Conservation (phyloP, 2,797 vertebrate genomes). For the Lutjanus campechanus region DNA sequence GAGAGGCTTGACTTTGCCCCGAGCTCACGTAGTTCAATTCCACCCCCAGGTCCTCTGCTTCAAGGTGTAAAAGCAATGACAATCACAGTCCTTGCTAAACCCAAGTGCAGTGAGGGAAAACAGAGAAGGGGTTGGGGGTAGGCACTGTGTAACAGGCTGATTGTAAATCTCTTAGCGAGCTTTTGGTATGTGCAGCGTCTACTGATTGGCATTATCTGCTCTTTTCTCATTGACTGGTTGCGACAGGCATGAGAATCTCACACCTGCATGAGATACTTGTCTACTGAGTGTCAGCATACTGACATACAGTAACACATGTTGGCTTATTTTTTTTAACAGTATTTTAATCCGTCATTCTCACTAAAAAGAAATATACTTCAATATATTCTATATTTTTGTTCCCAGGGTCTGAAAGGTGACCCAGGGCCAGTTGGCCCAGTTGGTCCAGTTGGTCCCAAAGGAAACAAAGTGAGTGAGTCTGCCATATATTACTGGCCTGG, state of each 20-base stretch:
- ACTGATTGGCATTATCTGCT: slow-evolving; percentile 51
- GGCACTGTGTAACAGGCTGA: slow-evolving; percentile 39
- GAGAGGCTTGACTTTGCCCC: slow-evolving; percentile 78
- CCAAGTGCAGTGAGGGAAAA: slow-evolving; percentile 28
- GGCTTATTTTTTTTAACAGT: slow-evolving; percentile 7
- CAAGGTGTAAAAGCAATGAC: slow-evolving; percentile 69
- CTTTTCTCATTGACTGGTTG: slow-evolving; percentile 38
- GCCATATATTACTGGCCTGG: slow-evolving; percentile 12
- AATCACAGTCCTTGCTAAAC: slow-evolving; percentile 66
- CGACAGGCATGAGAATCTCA: slow-evolving; percentile 68
- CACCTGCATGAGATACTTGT: slow-evolving; percentile 58
- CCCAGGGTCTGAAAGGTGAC: slow-evolving; percentile 92
- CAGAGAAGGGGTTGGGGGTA: slow-evolving; percentile 10
- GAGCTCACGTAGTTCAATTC: slow-evolving; percentile 65
- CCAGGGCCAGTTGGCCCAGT: slow-evolving; percentile 85
- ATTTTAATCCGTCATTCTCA: slow-evolving; percentile 9
- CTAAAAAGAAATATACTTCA: slow-evolving; percentile 31
- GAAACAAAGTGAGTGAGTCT: slow-evolving; percentile 91
- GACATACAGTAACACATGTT: slow-evolving; percentile 48
- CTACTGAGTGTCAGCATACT: slow-evolving; percentile 45
- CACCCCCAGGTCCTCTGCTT: slow-evolving; percentile 61
- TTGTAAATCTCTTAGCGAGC: slow-evolving; percentile 46
- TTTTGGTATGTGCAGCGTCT: slow-evolving; percentile 21
- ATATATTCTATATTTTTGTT: slow-evolving; percentile 70
- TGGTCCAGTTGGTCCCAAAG: slow-evolving; percentile 85